Evolutionary conservation across 2,888 invertebrate species (phyloP), one percentile per base, ranked within the genome.

Genomic region (Perdita meconis): DNA sequence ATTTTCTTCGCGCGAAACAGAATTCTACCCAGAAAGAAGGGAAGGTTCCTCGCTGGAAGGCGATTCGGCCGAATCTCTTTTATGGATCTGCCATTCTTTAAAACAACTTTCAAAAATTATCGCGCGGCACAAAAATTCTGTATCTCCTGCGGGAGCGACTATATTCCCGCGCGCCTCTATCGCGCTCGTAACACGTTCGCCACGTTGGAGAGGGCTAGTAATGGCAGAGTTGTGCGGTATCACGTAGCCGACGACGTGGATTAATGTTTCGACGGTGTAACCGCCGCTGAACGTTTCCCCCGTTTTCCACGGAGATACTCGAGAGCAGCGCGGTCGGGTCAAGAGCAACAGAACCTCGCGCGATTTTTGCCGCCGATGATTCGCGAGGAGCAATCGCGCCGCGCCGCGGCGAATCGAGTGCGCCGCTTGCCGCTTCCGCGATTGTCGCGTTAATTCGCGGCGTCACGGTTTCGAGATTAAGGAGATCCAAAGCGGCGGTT

Each of bases 231-330:
- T 55, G 60, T 55, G 53, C 55, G 70, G 72, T 71, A 78, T 80
- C 80, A 63, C 83, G 78, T 67, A 74, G 63, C 65, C 69, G 74
- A 53, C 74, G 82, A 82, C 83, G 71, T 78, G 73, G 83, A 82
- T 82, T 82, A 82, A 83, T 83, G 82, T 83, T 74, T 70, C 71
- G 38, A 51, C 70, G 57, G 16, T 56, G 68, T 68, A 59, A 59
- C 61, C 60, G 24, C 47, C 30, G 61, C n/a, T 60, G 68, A 59
- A 75, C 79, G 75, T 79, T 75, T 53, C 61, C 57, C 55, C 57
- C 59, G 75, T 50, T 79, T 79, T 82, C 69, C 63, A 78, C 55
- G 56, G 56, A 61, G 65, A 73, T 78, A 50, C 69, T 36, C 42
- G 10, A 53, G 13, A 44, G 56, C 22, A 50, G 13, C 53, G 56